A percentile compares a stretch with the other conserved stretches of the same genome.
These are phyloP conservation scores for Salvelinus sp. DNA, from an alignment of 2,113 vertebrate species.

Conservation along the genomic window DNA sequence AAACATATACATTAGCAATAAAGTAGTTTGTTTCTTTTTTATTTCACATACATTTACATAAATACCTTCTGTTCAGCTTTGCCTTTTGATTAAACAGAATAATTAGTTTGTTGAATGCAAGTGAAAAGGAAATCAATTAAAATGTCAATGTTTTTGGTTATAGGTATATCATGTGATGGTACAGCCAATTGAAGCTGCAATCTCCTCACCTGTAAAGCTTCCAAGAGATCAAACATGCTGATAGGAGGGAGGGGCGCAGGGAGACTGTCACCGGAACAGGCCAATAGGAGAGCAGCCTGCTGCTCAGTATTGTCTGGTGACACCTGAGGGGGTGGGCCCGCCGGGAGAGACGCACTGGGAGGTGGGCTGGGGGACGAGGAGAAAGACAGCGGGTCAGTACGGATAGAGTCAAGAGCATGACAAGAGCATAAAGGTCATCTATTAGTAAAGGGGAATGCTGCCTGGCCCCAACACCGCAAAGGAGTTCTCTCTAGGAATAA, in stretches of 20 bases:
- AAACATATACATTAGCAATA: background rate
- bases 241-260: constrained; percentile 85
- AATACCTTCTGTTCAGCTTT: too few relatives aligned
- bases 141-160: background rate
- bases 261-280: constrained; percentile 85
- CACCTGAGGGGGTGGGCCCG: constrained; percentile 73
- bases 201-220: constrained; percentile 86
- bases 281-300: constrained; percentile 90
- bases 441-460: too few relatives aligned
- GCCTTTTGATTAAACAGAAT: too few relatives aligned
- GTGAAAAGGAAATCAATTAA: background rate
- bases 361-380: constrained; percentile 73
- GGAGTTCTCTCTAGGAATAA: too few relatives aligned
- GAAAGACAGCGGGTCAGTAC: too few relatives aligned
- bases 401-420: too few relatives aligned
- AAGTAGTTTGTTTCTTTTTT: too few relatives aligned
- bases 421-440: too few relatives aligned
- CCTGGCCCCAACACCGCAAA: too few relatives aligned
- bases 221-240: constrained; percentile 91
- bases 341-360: constrained; percentile 68
- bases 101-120: background rate
- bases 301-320: constrained; percentile 90
- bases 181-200: background rate
- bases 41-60: too few relatives aligned
- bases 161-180: background rate